Conservation (phyloP, 2,113 vertebrate species). For the Condylura cristata region DNA sequence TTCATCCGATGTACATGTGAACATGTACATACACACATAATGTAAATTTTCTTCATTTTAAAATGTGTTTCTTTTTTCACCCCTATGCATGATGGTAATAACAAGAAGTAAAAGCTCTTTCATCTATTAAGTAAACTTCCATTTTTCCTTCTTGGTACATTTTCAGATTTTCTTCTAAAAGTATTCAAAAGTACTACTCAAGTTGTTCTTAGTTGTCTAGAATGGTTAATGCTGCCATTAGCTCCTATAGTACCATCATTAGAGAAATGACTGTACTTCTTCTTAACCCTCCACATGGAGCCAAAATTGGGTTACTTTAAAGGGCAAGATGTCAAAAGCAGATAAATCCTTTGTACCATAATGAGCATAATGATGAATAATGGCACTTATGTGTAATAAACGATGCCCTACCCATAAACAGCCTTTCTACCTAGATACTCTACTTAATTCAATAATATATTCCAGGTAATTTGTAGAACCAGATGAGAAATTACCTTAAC, state of each 20-base stretch:
- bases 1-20: background rate
- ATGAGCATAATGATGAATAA: slow-evolving; percentile 86
- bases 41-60: slow-evolving; percentile 28
- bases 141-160: slow-evolving; percentile 62
- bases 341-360: slow-evolving; percentile 83
- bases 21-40: background rate
- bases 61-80: slow-evolving; percentile 8
- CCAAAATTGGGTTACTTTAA: slow-evolving; percentile 84
- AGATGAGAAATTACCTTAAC: slow-evolving; percentile 81
- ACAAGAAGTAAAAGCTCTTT: slow-evolving; percentile 66
- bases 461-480: slow-evolving; percentile 81
- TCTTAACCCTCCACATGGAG: slow-evolving; percentile 77
- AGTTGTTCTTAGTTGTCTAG: slow-evolving; percentile 68
- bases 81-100: slow-evolving; percentile 19
- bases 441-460: slow-evolving; percentile 83
- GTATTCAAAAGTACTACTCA: slow-evolving; percentile 75
- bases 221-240: slow-evolving; percentile 72
- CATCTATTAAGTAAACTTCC: slow-evolving; percentile 67
- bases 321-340: slow-evolving; percentile 84
- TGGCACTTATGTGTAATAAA: slow-evolving; percentile 83
- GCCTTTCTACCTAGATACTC: slow-evolving; percentile 80
- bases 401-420: slow-evolving; percentile 81
- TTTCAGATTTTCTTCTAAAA: slow-evolving; percentile 74
- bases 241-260: slow-evolving; percentile 76
- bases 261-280: slow-evolving; percentile 81